These are phyloP conservation scores for Drosophila neotestacea DNA, from an alignment of 2,888 invertebrate genomes.

Conservation along the genomic window DNA sequence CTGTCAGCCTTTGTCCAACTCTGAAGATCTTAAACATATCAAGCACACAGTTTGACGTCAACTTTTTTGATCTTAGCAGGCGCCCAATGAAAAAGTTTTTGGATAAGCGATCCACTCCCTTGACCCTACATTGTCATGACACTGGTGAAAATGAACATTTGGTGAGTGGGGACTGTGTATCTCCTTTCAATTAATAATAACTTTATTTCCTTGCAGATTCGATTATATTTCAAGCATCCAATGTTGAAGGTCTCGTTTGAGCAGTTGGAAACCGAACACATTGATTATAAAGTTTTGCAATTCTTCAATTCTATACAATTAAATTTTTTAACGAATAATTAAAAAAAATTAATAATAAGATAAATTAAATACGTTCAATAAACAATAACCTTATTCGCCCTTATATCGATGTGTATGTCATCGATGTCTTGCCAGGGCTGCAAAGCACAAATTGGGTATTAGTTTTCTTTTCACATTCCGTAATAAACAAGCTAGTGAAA, in stretches of 20 bases:
- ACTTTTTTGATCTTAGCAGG: conserved; percentile 21
- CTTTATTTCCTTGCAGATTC: conserved; percentile 23
- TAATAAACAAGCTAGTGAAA: neutral
- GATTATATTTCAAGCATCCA: conserved; percentile 17
- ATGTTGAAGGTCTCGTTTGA: conserved; percentile 22
- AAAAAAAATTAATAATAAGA: too few species aligned
- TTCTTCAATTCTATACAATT: neutral
- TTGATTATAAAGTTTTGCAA: neutral
- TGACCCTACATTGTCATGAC: conserved; percentile 22
- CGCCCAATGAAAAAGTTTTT: conserved; percentile 15
- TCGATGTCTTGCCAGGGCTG: conserved; percentile 21
- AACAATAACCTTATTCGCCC: conserved; percentile 33
- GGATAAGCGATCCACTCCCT: conserved; percentile 6
- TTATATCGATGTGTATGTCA: conserved; percentile 19
- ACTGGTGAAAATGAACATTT: neutral
- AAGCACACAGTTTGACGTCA: conserved; percentile 7
- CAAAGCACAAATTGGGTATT: neutral
- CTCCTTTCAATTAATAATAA: neutral
- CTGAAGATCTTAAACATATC: conserved; percentile 28
- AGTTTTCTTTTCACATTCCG: neutral
- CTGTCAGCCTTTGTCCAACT: conserved; percentile 3
- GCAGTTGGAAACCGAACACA: neutral
- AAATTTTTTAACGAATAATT: too few species aligned
- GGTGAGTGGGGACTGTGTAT: conserved; percentile 13
- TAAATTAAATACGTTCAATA: too few species aligned